Evolutionary conservation across 2,113 vertebrate genomes (phyloP), one percentile per base, ranked within the genome.

Genomic region (Dasyornis broadbenti): DNA sequence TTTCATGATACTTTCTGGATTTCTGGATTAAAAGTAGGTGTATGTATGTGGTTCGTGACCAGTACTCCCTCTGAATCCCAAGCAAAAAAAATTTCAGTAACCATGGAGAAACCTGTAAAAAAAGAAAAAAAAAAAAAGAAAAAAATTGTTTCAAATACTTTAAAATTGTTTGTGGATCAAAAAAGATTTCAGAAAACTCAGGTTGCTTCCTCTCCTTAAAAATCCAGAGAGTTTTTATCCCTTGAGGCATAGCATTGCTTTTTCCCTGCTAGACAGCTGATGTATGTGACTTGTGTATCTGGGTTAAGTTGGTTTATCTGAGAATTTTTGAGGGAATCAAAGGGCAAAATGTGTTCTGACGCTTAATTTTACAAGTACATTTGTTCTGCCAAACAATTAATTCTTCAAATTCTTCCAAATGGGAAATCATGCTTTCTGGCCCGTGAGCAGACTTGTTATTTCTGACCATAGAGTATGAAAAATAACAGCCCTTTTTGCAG

Each of bases 301-400:
- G 59, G 85, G n/a, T 35, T 83, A 89, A 93, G 68, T 39, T 69
- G 76, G 72, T 84, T 96, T 96, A 95, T 93, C 76, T 86, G 88
- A 84, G 56, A 88, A 78, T 71, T 93, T 83, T 24, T 78, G 80
- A 84, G n/a, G 76, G 85, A 95, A 86, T 94, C 80, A 93, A 93
- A 96, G 94, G 92, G 88, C 92, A 96, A 93, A 82, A 75, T 94
- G 53, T 94, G 69, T 82, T 94, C 88, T 90, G 93, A 83, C 2
- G 3, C 56, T 86, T 94, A 33, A 86, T 88, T 95, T 96, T 95
- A 94, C 82, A 92, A 95, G 92, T 31, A 83, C 87, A 60, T 96
- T 93, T 93, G 94, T 95, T 86, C 95, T 96, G 96, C 96, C 96
- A 97, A 96, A 94, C 84, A 90, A 93, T 92, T 97, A 95, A 96